Evolutionary conservation across 2,797 vertebrate genomes (phyloP).

Genomic region (Pantherophis alleghaniensis): DNA sequence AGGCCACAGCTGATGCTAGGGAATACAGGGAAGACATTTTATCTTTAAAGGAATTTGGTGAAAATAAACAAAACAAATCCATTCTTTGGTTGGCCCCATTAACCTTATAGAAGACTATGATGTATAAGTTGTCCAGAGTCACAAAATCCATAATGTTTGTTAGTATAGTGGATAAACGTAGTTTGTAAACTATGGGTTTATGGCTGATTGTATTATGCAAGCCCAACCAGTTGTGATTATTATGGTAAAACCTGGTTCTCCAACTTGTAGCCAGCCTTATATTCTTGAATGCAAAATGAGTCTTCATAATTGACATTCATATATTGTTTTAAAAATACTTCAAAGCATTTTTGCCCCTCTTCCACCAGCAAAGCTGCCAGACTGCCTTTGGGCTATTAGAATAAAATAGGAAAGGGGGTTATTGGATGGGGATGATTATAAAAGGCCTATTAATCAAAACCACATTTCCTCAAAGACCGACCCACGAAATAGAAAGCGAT

Average conservation of each 20-base stretch:
- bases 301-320: neutral
- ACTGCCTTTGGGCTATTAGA: neutral
- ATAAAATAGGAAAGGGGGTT: neutral
- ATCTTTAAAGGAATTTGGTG: neutral
- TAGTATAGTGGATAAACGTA: neutral
- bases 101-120: neutral
- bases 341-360: neutral
- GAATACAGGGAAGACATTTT: neutral
- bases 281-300: neutral
- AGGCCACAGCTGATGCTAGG: neutral
- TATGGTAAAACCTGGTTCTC: neutral
- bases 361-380: neutral
- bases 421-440: neutral
- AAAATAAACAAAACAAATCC: neutral
- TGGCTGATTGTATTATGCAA: neutral
- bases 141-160: neutral
- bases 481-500: neutral
- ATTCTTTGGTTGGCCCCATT: fast-evolving
- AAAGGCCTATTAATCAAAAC: neutral
- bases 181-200: neutral
- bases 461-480: neutral
- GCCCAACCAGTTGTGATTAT: neutral
- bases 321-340: neutral
- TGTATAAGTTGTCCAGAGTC: neutral
- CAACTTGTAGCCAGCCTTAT: neutral